Conservation (phyloP, 2,888 invertebrate species). For the Pandemis heparana region DNA sequence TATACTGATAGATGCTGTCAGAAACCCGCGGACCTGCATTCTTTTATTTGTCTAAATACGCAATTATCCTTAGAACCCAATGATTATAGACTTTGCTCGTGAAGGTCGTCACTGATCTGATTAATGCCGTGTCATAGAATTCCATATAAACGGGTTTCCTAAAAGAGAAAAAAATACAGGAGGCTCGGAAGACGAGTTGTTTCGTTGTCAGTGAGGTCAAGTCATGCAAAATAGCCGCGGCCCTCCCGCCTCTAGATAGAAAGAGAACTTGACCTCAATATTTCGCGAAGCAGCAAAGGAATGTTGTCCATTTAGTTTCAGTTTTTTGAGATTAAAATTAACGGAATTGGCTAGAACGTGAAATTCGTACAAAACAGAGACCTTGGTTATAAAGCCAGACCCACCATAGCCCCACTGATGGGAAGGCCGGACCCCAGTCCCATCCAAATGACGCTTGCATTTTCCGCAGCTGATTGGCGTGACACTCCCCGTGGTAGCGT, state of each 20-base stretch:
- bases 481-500: constrained; percentile 94
- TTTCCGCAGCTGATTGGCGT: constrained; percentile 95
- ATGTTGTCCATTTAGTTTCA: too few relatives aligned
- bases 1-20: constrained; percentile 63
- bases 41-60: constrained; percentile 63
- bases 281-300: too few relatives aligned
- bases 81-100: constrained; percentile 55
- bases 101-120: constrained; percentile 87
- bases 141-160: constrained; percentile 90
- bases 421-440: constrained; percentile 99
- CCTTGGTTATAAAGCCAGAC: constrained; percentile 26
- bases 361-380: not conserved
- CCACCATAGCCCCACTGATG: constrained; percentile 97
- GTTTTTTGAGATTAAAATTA: too few relatives aligned
- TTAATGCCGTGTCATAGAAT: constrained; percentile 86
- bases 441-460: constrained; percentile 98
- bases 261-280: too few relatives aligned
- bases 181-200: too few relatives aligned
- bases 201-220: too few relatives aligned
- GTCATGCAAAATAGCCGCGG: too few relatives aligned
- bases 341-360: not conserved
- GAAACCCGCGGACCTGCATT: constrained; percentile 58
- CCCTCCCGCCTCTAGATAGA: too few relatives aligned
- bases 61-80: constrained; percentile 67
- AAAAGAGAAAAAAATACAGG: constrained; percentile 49